Evolutionary conservation across 2,888 invertebrate genomes (phyloP), one percentile per base, ranked within the genome.

Genomic region (Plebejus anna): DNA sequence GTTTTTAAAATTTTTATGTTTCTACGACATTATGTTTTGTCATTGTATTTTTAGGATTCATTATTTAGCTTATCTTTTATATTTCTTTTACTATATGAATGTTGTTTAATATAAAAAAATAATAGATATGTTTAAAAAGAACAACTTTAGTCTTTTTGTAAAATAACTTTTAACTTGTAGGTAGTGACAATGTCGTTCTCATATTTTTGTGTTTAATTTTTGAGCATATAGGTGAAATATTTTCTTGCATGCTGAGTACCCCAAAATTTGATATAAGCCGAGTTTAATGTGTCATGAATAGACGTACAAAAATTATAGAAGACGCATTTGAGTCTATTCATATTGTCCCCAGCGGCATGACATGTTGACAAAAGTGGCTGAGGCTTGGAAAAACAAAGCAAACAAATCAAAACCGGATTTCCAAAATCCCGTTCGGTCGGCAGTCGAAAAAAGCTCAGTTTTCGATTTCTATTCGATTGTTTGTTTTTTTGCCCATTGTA

Each of bases 381-480:
- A 83, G 85, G 85, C 84, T 82, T 83, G 84, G 86, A 83, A 83
- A 85, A 85, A 85, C 84, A 86, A 88, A 86, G 84, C 87, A 88
- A 89, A 92, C 88, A 88, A 90, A 88, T 84, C 83, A 83, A 89
- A 93, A 93, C 93, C 92, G 92, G 94, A 92, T 92, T 92, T 91
- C 89, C 90, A 89, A 93, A 94, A 92, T 93, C 92, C 93, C 92
- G 92, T 93, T 93, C 86, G 81, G 86, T 88, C 86, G 90, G 89
- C 88, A 28, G 88, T 88, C 86, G 86, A 88, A 91, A 91, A 89
- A 91, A 89, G 88, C 88, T 89, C 88, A 89, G 91, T 93, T 93
- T 92, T 94, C 92, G 91, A 91, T 93, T 93, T 93, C 92, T 92
- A 92, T 92, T 90, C 86, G 88, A 91, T 89, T 92, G 92, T 92